phyloP scores from a whole-genome alignment of 2,797 vertebrate genomes.

The Chelonia mydas region DNA sequence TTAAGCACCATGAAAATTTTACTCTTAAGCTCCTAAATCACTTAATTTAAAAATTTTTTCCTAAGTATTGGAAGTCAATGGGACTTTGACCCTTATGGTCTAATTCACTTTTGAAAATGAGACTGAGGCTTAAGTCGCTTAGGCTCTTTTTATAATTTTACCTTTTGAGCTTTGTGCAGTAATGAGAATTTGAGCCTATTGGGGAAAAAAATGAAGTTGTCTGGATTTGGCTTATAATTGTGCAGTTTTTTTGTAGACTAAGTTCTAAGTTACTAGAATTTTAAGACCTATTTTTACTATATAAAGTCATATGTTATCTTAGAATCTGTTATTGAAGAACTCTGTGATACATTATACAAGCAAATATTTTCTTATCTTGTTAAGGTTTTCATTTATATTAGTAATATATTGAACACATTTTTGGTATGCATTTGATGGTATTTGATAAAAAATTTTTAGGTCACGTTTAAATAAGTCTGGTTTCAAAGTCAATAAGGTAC shows the following conservation, averaged over 20 bases:
- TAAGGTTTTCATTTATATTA: not conserved
- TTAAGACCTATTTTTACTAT: not conserved
- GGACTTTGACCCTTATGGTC: no score
- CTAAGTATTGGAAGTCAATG: no score
- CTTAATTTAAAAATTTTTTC: no score
- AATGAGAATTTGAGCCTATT: not conserved
- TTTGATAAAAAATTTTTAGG: slow-evolving; percentile 64
- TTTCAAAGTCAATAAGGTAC: slow-evolving; percentile 74
- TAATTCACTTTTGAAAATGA: no score
- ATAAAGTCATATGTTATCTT: not conserved
- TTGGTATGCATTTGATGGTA: slow-evolving; percentile 19
- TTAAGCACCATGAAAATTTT: no score
- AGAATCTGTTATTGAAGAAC: not conserved
- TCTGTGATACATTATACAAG: not conserved
- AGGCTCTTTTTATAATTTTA: not conserved
- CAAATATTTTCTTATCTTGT: not conserved
- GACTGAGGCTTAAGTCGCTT: no score
- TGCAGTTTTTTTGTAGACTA: not conserved
- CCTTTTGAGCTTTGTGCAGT: not conserved
- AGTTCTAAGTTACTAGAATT: not conserved
- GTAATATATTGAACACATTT: not conserved
- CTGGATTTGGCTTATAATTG: not conserved
- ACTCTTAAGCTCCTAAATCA: no score
- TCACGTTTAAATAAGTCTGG: slow-evolving; percentile 65
- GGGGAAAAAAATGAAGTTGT: not conserved